A percentile compares a stretch with the other conserved stretches of the same genome.
Conservation (phyloP, 2,888 invertebrate genomes). For the Polia nebulosa region DNA sequence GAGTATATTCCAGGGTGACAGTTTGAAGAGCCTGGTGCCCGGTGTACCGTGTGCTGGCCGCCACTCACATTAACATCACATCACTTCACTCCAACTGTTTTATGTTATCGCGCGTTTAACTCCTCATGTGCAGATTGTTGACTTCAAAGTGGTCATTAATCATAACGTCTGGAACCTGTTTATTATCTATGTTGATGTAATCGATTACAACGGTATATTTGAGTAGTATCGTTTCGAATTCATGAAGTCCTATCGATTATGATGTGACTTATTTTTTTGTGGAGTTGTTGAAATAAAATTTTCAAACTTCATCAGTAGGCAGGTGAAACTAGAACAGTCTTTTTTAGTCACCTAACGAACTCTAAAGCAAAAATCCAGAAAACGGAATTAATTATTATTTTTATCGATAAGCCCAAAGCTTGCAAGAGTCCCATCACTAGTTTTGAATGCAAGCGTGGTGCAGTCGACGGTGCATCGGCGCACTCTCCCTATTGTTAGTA, state of each 20-base stretch:
- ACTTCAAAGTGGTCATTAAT: conserved; percentile 45
- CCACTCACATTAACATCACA: conserved; percentile 49
- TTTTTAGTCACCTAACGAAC: neutral
- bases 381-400: neutral
- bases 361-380: neutral
- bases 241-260: conserved; percentile 36
- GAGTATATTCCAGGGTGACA: too few species aligned
- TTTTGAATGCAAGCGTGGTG: conserved; percentile 74
- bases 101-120: conserved; percentile 53
- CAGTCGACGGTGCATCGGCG: conserved; percentile 71
- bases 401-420: conserved; percentile 69
- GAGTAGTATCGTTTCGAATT: conserved; percentile 30
- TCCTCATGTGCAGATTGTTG: conserved; percentile 43
- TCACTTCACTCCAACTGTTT: conserved; percentile 50
- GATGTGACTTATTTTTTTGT: conserved; percentile 24
- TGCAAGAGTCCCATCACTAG: conserved; percentile 73
- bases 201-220: conserved; percentile 44
- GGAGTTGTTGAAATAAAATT: conserved; percentile 22
- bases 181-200: conserved; percentile 38
- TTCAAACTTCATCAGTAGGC: neutral
- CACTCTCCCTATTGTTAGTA: conserved; percentile 73
- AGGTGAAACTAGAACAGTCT: conserved; percentile 1
- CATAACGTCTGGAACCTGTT: conserved; percentile 49
- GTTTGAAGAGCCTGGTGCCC: too few species aligned
- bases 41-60: conserved; percentile 47